A percentile compares a stretch with the other conserved stretches of the same genome.
Conservation (phyloP, 2,797 vertebrate genomes). For the Craterocephalus amniculus region DNA sequence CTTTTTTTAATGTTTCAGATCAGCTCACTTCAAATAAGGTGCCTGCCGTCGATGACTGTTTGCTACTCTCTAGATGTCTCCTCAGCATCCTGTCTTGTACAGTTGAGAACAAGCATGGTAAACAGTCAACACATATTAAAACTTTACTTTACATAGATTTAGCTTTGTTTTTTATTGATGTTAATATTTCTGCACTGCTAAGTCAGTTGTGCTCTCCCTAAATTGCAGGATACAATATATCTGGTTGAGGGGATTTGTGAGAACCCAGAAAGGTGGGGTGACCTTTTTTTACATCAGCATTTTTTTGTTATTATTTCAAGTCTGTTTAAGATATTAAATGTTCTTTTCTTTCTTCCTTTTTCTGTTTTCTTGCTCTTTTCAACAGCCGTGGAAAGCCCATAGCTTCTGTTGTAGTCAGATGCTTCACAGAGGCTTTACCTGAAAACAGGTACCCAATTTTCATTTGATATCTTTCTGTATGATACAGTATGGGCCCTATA, state of each 20-base stretch:
- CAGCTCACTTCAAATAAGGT: conserved; percentile 88
- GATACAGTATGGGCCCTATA: neutral
- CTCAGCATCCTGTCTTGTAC: conserved; percentile 86
- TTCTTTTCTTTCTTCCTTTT: conserved; percentile 12
- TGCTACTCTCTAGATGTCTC: conserved; percentile 92
- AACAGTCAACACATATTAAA: neutral
- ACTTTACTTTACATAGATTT: neutral
- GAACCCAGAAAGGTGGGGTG: conserved; percentile 81
- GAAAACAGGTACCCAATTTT: conserved; percentile 88
- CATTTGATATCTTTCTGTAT: neutral
- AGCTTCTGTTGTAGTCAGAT: conserved; percentile 87
- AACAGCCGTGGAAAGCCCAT: conserved; percentile 75
- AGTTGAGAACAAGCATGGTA: conserved; percentile 86
- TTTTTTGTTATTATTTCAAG: neutral
- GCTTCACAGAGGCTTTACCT: conserved; percentile 96
- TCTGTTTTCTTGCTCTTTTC: neutral
- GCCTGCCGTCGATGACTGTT: conserved; percentile 87
- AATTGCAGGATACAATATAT: conserved; percentile 90
- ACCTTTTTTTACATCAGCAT: conserved; percentile 4
- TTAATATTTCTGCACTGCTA: conserved; percentile 5
- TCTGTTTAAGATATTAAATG: neutral
- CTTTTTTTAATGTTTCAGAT: conserved; percentile 73
- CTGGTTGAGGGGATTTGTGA: conserved; percentile 90
- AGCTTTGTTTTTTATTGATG: neutral
- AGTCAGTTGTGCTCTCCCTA: conserved; percentile 9